phyloP scores from a whole-genome alignment of 2,888 invertebrate genomes.

The Drosophila parthenogenetica region DNA sequence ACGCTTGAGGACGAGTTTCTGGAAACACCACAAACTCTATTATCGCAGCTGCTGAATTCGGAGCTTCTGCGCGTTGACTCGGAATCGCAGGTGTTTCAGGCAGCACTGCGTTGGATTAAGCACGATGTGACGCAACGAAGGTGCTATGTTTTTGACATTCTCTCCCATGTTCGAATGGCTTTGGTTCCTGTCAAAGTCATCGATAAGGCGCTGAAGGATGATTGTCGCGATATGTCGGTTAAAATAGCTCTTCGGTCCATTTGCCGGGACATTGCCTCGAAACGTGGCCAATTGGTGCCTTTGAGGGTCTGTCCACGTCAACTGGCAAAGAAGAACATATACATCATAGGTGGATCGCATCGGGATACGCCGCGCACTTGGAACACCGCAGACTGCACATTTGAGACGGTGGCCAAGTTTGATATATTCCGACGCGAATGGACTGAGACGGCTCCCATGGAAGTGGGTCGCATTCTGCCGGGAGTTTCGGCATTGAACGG shows the following conservation, averaged over 20 bases:
- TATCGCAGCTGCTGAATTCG: conserved; percentile 92
- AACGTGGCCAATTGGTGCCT: conserved; percentile 91
- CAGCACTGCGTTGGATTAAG: conserved; percentile 94
- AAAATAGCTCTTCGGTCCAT: conserved; percentile 92
- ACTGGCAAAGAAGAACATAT: conserved; percentile 94
- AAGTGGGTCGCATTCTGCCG: conserved; percentile 93
- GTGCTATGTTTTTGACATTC: conserved; percentile 93
- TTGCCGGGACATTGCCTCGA: conserved; percentile 90
- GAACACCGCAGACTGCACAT: conserved; percentile 92
- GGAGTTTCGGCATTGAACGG: conserved; percentile 94
- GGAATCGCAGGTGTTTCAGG: conserved; percentile 95
- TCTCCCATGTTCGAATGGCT: conserved; percentile 92
- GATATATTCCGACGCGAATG: conserved; percentile 89
- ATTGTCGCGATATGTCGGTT: conserved; percentile 92
- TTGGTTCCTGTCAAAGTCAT: conserved; percentile 92
- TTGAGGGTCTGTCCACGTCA: conserved; percentile 91
- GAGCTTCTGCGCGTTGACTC: conserved; percentile 95
- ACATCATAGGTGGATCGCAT: conserved; percentile 95
- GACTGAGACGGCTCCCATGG: conserved; percentile 92
- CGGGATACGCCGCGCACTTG: conserved; percentile 91
- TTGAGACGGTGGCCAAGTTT: conserved; percentile 93
- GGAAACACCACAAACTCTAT: conserved; percentile 91
- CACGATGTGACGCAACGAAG: conserved; percentile 92
- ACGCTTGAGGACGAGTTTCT: conserved; percentile 93
- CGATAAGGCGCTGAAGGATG: conserved; percentile 90